Percentiles rank a stretch among this genome's conserved stretches.
Conservation (phyloP, 2,113 vertebrate species). For the Tetrax tetrax region DNA sequence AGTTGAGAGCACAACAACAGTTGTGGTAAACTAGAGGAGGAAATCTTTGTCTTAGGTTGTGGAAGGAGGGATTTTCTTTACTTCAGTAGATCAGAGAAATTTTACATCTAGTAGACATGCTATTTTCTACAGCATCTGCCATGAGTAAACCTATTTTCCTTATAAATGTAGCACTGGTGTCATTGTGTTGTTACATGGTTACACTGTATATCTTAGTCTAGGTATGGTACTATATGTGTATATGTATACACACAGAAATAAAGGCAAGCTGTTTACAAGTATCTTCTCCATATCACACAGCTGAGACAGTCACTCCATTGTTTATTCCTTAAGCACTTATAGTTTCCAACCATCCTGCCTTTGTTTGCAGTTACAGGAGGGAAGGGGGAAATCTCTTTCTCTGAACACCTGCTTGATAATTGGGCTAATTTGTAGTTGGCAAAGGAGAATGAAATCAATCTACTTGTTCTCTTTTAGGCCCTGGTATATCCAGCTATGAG, state of each 20-base stretch:
- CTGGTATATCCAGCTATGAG: conserved; percentile 86
- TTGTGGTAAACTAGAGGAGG: not conserved
- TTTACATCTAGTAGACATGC: not conserved
- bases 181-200: not conserved
- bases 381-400: not conserved
- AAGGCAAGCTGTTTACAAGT: not conserved
- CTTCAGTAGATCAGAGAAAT: not conserved
- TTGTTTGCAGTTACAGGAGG: not conserved
- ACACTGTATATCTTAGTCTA: not conserved
- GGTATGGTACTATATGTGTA: not conserved
- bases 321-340: not conserved
- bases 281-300: not conserved
- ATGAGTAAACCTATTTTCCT: not conserved
- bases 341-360: not conserved
- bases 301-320: not conserved
- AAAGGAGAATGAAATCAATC: conserved; percentile 15
- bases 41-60: not conserved
- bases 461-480: conserved; percentile 74
- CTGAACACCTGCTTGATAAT: not conserved
- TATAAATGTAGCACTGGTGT: not conserved
- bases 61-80: not conserved
- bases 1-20: not conserved
- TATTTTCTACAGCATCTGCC: not conserved
- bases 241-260: not conserved
- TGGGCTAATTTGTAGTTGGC: not conserved